These are phyloP conservation scores for Lathronympha strigana DNA, from an alignment of 2,888 invertebrate genomes.

Conservation along the genomic window DNA sequence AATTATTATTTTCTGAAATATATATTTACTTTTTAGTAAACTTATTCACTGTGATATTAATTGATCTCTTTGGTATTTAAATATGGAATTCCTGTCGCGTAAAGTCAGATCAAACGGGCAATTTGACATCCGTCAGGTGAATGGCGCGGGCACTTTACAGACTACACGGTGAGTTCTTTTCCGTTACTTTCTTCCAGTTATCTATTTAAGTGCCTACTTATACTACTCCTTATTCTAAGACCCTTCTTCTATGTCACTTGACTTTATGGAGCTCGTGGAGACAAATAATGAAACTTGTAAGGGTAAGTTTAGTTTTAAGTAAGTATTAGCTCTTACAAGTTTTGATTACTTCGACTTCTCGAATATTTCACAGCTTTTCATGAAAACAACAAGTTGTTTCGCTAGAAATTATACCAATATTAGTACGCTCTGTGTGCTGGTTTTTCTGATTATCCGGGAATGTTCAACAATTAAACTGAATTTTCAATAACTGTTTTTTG, in stretches of 20 bases:
- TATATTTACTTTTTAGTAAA: conserved; percentile 39
- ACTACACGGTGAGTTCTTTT: conserved; percentile 64
- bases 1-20: conserved; percentile 39
- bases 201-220: neutral
- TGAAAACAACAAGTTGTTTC: no score
- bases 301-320: neutral
- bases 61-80: conserved; percentile 59
- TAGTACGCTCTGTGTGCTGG: no score
- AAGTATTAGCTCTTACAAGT: neutral
- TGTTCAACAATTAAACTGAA: no score
- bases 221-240: neutral
- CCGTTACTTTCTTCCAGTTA: conserved; percentile 1
- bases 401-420: no score
- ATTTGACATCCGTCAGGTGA: conserved; percentile 69
- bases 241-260: neutral
- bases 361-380: no score
- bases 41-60: conserved; percentile 58
- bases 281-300: neutral
- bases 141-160: conserved; percentile 62
- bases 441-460: no score
- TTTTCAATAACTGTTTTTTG: neutral
- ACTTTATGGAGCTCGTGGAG: neutral
- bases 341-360: neutral
- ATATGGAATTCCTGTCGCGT: conserved; percentile 74
- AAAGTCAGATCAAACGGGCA: conserved; percentile 69